Conservation (phyloP, 2,888 invertebrate genomes). For the Phania funesta region DNA sequence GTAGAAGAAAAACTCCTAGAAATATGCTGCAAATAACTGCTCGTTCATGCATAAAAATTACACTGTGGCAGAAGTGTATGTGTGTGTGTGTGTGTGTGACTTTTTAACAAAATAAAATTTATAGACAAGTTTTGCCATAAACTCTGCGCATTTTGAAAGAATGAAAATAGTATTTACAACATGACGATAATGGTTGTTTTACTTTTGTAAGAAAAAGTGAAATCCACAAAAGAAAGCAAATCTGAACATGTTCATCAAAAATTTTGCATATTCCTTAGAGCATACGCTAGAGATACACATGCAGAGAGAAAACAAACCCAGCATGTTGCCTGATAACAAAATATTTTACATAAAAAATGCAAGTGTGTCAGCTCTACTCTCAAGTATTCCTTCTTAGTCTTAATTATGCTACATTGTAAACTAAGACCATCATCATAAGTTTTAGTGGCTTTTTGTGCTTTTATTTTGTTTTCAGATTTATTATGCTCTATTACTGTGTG, state of each 20-base stretch:
- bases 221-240: slow-evolving; percentile 11
- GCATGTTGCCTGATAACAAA: too few species aligned
- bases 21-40: slow-evolving; percentile 3
- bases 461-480: neutral
- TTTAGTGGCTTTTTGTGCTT: neutral
- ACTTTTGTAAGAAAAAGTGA: neutral
- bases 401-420: slow-evolving; percentile 60
- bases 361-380: slow-evolving; percentile 24
- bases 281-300: too few species aligned
- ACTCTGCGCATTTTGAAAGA: neutral
- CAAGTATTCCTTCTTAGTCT: slow-evolving; percentile 48
- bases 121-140: slow-evolving; percentile 29
- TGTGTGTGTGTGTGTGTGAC: neutral
- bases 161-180: neutral
- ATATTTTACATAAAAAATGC: neutral
- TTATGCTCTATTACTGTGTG: too few species aligned
- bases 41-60: slow-evolving; percentile 20
- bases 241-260: slow-evolving; percentile 47
- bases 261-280: neutral
- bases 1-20: neutral
- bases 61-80: neutral
- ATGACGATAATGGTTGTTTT: slow-evolving; percentile 35
- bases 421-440: too few species aligned
- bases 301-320: too few species aligned
- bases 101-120: slow-evolving; percentile 35